Base-by-base conservation (phyloP, 2,888 invertebrate species). In the Andrena haemorrhoa region DNA sequence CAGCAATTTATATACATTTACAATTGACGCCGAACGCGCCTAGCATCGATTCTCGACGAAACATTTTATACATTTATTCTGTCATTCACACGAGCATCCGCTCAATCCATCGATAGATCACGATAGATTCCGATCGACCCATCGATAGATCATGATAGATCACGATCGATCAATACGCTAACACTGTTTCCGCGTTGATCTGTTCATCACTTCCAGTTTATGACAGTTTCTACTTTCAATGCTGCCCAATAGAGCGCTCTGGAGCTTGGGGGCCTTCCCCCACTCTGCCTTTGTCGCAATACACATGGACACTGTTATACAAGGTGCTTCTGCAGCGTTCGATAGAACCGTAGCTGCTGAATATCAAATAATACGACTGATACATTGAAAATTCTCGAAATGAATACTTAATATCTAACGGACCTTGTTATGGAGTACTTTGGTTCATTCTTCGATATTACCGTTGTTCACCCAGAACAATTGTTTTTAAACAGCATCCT, bases 1-100 rank as follows among this genome's bases (percentile, higher is more conserved):
- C 51, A 23, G 12, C 23, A 35, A 72, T 80, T 53, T 71, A 66
- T 60, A 71, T 72, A 56, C 47, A 66, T 81, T 79, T 79, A 81
- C 75, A 81, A 69, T 69, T 26, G 23, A 65, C 41, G 29, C 53
- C 20, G 58, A 68, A 58, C 49, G n/a, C 16, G 51, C 20, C 0
- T 20, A n/a, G 49, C 31, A 35, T 79, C 31, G 41, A 31, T 49
- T 73, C 41, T 31, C 51, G 56, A 56, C 35, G 23, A 35, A 41
- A 41, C 16, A 58, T 41, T 51, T 47, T 53, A 61, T 23, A 49
- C 10, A 49, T 35, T 35, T 20, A 51, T 53, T 29, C 33, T 29
- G 5, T 56, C 23, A 56, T 56, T 12, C 23, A 26, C 26, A 56
- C 56, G 26, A 23, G 23, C 56, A 12, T 56, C 23, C 56, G 20